Conservation (phyloP, 2,888 invertebrate species). For the Embidobia sp. region DNA sequence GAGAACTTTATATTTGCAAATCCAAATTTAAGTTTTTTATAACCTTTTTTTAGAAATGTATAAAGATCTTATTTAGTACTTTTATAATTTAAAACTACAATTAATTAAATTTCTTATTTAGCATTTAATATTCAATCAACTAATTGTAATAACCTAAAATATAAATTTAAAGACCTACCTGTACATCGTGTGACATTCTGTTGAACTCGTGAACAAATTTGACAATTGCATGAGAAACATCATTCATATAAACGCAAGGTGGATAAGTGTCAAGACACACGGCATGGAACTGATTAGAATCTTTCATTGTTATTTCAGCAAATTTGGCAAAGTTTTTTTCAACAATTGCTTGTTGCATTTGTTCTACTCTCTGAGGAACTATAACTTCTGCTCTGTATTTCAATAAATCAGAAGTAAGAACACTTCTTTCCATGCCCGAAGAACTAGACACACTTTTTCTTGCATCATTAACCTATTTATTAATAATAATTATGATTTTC, state of each 20-base stretch:
- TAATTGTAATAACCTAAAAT: no score
- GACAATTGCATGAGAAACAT: slow-evolving; percentile 90
- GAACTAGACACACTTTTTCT: slow-evolving; percentile 94
- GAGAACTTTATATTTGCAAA: no score
- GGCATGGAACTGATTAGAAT: slow-evolving; percentile 98
- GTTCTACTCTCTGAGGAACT: slow-evolving; percentile 87
- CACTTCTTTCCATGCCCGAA: slow-evolving; percentile 92
- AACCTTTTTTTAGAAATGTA: no score
- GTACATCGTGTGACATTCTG: slow-evolving; percentile 84
- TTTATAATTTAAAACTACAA: no score
- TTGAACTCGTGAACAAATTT: slow-evolving; percentile 93
- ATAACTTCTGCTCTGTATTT: slow-evolving; percentile 87
- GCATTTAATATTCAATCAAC: slow-evolving; percentile 7
- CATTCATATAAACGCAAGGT: slow-evolving; percentile 96
- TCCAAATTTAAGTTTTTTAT: no score
- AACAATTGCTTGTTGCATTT: slow-evolving; percentile 85
- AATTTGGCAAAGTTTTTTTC: slow-evolving; percentile 90
- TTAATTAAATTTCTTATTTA: no score
- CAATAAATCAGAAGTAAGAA: slow-evolving; percentile 91
- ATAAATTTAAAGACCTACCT: slow-evolving; percentile 81
- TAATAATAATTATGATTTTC: no score
- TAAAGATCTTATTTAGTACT: no score
- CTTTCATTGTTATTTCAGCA: slow-evolving; percentile 97
- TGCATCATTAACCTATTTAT: slow-evolving; percentile 86
- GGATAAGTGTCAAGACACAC: slow-evolving; percentile 96